Base-by-base conservation (phyloP, 2,113 vertebrate species). In the Collichthys lucidus region DNA sequence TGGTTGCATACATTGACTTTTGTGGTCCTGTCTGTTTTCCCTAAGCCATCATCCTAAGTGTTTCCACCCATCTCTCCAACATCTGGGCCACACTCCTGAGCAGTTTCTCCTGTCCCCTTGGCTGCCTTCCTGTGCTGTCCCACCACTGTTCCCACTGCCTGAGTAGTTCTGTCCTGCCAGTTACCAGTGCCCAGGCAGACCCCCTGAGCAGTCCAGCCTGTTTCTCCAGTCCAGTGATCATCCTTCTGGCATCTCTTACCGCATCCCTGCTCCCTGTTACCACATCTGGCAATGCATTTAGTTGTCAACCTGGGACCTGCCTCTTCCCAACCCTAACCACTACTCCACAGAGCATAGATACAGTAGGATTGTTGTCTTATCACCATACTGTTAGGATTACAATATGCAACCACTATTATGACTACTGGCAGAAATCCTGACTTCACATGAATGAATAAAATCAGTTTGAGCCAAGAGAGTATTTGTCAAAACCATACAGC, bases 141-240 rank as follows among this genome's bases (percentile, higher is more conserved):
- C 49, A 64, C 24, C 76, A 66, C 74, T 74, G 66, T 62, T 81
- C 49, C 70, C 62, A 59, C 52, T 70, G 69, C 79, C 70, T 59
- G 64, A 47, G 50, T 80, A 69, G 65, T 52, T 82, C 44, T 74
- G 65, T 53, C 69, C 59, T 80, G 83, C 80, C 80, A 82, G 74
- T 82, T 83, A 61, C 68, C 61, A 61, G 35, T 81, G 60, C 60
- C 83, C 63, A 86, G 53, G 57, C 80, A 82, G 72, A 72, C 50
- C 68, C 62, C 60, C 22, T 66, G 50, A 77, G 83, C 59, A 24
- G 56, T 78, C 74, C 74, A 85, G 80, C 44, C 78, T 86, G 73
- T 86, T 79, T 71, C 79, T 70, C 64, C 31, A 77, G 55, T 83
- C 85, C 60, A 87, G 35, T 84, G 71, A 89, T 87, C 86, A 88